Conservation (phyloP, 1,140 invertebrate species). For the Hycleus phaleratus region DNA sequence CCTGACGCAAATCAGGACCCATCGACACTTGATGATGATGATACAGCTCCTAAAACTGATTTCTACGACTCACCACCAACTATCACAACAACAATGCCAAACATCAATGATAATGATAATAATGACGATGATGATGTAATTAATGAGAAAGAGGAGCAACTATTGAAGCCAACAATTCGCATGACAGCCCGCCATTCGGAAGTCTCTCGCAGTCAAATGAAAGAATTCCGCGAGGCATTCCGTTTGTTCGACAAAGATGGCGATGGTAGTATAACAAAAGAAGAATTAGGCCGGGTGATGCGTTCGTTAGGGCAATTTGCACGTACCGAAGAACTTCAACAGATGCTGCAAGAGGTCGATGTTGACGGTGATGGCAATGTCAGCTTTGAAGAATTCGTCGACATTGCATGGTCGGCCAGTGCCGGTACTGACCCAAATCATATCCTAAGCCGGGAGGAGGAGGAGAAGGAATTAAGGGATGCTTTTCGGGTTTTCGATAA, state of each 20-base stretch:
- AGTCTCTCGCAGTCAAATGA: constrained; percentile 69
- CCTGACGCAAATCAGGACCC: background rate
- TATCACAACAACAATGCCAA: constrained; percentile 6
- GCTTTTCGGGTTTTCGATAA: constrained; percentile 85
- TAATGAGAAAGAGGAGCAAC: constrained; percentile 18
- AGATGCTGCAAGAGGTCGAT: constrained; percentile 86
- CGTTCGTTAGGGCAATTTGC: constrained; percentile 77
- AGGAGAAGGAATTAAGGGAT: constrained; percentile 79
- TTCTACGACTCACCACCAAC: constrained; percentile 2
- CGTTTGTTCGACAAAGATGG: constrained; percentile 84
- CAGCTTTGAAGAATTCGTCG: constrained; percentile 87
- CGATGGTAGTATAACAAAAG: constrained; percentile 80
- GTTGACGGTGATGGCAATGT: constrained; percentile 86
- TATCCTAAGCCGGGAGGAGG: constrained; percentile 48
- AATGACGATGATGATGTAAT: constrained; percentile 20
- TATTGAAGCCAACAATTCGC: constrained; percentile 2
- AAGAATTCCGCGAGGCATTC: constrained; percentile 80
- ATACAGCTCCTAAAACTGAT: background rate
- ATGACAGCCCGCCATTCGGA: constrained; percentile 45
- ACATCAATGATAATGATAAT: background rate
- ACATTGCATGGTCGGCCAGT: constrained; percentile 70
- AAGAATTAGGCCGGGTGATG: constrained; percentile 78
- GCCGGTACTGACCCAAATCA: constrained; percentile 45
- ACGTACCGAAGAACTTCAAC: constrained; percentile 69
- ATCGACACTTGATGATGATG: background rate